phyloP scores from a whole-genome alignment of 2,113 vertebrate species.

The Cryptotis parvus region DNA sequence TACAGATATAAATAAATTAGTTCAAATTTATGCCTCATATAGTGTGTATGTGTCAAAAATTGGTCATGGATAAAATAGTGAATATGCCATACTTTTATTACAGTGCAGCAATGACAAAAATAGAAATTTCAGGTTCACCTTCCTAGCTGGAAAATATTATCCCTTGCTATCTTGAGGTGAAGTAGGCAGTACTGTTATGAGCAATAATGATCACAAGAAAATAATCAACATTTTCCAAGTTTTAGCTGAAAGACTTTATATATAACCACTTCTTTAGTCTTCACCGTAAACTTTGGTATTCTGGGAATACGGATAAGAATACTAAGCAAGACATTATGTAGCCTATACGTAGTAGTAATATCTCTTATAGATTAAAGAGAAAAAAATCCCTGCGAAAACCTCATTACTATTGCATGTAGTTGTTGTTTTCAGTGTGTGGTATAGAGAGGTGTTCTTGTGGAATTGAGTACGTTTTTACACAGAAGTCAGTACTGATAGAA shows the following conservation, averaged over 20 bases:
- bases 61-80: background rate
- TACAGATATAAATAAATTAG: background rate
- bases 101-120: background rate
- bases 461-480: background rate
- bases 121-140: background rate
- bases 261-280: background rate
- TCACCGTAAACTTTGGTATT: background rate
- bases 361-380: background rate
- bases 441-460: background rate
- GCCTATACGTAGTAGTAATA: background rate
- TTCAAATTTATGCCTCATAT: background rate
- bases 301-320: background rate
- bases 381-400: background rate
- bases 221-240: background rate
- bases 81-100: background rate
- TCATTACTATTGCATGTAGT: background rate
- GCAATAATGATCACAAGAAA: background rate
- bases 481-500: background rate
- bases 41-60: background rate
- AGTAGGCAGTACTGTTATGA: conserved; percentile 16
- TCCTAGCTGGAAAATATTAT: background rate
- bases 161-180: background rate
- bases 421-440: background rate
- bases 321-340: background rate
- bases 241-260: background rate